A percentile compares a stretch with the other conserved stretches of the same genome.
Evolutionary conservation across 2,113 vertebrate genomes (phyloP).

Genomic region (Malurus cyaneus): DNA sequence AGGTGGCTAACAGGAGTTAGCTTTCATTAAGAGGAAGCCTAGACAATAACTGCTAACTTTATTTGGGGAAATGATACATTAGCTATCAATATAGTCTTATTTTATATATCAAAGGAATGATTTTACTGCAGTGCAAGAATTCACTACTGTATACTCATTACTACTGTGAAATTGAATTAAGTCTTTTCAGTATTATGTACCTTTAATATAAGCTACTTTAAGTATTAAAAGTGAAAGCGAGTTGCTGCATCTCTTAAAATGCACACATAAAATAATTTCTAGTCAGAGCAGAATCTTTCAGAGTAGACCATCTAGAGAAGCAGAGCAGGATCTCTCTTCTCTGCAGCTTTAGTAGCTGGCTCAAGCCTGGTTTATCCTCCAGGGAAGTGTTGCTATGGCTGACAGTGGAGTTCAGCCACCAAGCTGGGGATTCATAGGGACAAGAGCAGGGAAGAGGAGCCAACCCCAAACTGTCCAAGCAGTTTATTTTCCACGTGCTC

Average conservation of each 20-base stretch:
- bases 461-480: neutral
- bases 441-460: neutral
- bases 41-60: slow-evolving; percentile 37
- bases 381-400: neutral
- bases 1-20: slow-evolving; percentile 58
- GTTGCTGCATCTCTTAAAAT: neutral
- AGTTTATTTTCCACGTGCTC: neutral
- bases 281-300: neutral
- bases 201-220: neutral
- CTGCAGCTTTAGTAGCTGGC: neutral
- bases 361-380: neutral
- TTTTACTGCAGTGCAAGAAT: neutral
- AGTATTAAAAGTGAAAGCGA: neutral
- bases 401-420: neutral
- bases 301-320: neutral
- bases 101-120: neutral
- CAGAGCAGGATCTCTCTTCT: neutral
- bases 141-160: neutral
- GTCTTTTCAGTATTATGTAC: neutral
- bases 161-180: neutral
- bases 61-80: neutral
- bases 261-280: neutral
- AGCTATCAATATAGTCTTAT: neutral
- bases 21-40: slow-evolving; percentile 17
- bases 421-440: neutral